These are phyloP conservation scores for Dasyornis broadbenti DNA, from an alignment of 2,113 vertebrate species.

Conservation along the genomic window DNA sequence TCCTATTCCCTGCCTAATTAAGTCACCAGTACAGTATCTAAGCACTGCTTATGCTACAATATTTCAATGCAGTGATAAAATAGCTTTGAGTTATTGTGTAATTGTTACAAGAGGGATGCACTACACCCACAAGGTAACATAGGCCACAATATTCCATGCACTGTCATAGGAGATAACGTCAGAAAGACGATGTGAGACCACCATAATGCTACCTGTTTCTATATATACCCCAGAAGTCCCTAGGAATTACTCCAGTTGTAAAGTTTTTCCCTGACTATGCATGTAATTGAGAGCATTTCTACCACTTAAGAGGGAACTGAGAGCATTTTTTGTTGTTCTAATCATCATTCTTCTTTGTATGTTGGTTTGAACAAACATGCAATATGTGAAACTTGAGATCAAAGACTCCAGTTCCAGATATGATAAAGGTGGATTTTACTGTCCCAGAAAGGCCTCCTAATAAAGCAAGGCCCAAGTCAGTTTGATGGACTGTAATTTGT, in stretches of 20 bases:
- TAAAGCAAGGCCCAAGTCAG: neutral
- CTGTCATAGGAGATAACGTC: neutral
- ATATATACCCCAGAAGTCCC: neutral
- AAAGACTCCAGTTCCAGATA: neutral
- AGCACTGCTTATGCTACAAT: neutral
- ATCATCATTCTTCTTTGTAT: neutral
- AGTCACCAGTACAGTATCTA: neutral
- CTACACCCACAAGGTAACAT: neutral
- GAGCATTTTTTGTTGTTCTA: neutral
- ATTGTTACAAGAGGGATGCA: neutral
- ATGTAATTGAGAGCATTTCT: neutral
- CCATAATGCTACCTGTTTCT: neutral
- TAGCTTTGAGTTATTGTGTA: neutral
- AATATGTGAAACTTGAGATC: neutral
- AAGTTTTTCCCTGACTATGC: neutral
- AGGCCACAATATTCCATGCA: neutral
- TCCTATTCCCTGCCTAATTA: neutral
- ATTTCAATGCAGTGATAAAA: neutral
- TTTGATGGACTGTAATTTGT: conserved; percentile 4
- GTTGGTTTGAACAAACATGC: neutral
- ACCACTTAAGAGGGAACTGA: neutral
- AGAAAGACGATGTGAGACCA: neutral
- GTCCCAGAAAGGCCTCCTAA: neutral
- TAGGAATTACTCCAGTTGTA: neutral
- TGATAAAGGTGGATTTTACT: neutral